These are phyloP conservation scores for Neomorphus geoffroyi DNA, from an alignment of 2,797 vertebrate genomes.

Conservation along the genomic window DNA sequence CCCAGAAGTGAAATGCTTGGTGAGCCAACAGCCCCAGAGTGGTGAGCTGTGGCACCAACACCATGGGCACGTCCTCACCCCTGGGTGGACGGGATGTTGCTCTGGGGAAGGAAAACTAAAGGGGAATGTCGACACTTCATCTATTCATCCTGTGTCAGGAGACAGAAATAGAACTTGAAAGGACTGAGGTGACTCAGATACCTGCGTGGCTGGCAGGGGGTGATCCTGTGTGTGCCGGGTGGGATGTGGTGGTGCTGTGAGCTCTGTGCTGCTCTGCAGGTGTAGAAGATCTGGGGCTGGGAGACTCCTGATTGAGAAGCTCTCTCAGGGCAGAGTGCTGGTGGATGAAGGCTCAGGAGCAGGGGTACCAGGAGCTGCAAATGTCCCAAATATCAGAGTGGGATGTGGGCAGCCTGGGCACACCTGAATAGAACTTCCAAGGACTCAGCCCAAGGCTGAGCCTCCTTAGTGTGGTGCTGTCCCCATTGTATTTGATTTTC, in stretches of 20 bases:
- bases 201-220: not conserved
- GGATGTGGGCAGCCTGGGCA: not conserved
- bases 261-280: not conserved
- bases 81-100: not conserved
- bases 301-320: not conserved
- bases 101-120: not conserved
- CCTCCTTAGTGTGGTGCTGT: rapidly evolving
- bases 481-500: rapidly evolving
- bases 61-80: rapidly evolving
- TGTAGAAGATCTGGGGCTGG: not conserved
- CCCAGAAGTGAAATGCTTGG: rapidly evolving
- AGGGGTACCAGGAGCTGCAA: not conserved
- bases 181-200: not conserved
- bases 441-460: not conserved
- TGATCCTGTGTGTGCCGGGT: not conserved
- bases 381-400: not conserved
- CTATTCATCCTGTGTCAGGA: not conserved
- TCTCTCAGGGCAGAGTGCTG: too few relatives aligned
- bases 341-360: not conserved
- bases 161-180: not conserved
- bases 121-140: not conserved
- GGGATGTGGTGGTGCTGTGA: not conserved
- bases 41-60: not conserved
- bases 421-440: not conserved
- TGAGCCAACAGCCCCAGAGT: not conserved